phyloP scores from a whole-genome alignment of 2,113 vertebrate species.

The Peromyscus californicus region DNA sequence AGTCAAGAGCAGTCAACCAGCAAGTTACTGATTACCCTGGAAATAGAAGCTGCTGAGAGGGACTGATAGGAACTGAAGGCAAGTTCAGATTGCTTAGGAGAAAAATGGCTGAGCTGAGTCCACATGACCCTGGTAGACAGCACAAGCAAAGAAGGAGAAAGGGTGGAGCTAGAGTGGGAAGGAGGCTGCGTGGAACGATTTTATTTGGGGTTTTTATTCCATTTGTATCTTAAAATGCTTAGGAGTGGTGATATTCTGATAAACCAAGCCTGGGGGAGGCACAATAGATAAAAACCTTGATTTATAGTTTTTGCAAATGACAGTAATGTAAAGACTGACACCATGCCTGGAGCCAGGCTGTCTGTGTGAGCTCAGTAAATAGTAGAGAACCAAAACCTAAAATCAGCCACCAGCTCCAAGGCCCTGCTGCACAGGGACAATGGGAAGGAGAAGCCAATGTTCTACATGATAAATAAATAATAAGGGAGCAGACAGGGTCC shows the following conservation, averaged over 20 bases:
- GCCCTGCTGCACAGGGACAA: neutral
- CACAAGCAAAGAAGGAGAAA: neutral
- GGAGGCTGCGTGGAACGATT: neutral
- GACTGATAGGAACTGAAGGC: neutral
- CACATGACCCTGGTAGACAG: neutral
- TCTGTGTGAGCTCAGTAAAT: neutral
- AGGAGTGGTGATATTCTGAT: neutral
- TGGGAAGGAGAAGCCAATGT: neutral
- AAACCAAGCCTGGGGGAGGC: neutral
- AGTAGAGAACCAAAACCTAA: neutral
- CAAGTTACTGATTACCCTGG: constrained; percentile 13
- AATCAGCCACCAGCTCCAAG: neutral
- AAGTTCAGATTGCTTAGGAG: neutral
- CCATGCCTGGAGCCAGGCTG: neutral
- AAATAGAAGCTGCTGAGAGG: neutral
- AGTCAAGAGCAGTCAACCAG: neutral
- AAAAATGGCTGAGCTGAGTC: neutral
- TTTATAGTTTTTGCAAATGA: neutral
- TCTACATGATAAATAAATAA: neutral
- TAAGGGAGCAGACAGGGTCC: neutral
- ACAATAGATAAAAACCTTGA: neutral
- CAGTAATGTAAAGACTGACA: neutral
- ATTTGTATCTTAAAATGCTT: neutral
- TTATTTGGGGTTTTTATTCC: neutral
- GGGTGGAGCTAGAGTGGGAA: neutral